Base-by-base conservation (phyloP, 2,113 vertebrate species). In the Myiozetetes cayanensis region DNA sequence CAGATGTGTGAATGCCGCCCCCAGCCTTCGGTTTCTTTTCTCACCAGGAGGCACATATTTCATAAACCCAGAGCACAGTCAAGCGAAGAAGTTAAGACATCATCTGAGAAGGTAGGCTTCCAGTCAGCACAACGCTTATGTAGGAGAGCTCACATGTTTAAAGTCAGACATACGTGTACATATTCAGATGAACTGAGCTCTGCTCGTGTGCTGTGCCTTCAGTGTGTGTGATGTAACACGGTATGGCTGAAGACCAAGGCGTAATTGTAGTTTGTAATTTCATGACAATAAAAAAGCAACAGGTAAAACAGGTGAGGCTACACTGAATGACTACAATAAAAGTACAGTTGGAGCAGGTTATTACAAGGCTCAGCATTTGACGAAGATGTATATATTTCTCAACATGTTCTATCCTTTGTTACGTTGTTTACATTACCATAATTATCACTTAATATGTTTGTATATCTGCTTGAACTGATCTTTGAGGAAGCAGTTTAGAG, bases 241-340 rank as follows among this genome's bases (percentile, higher is more conserved):
- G 68, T 1, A 66, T 4, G 58, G 78, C 76, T 75, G 81, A 89
- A 73, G 50, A 90, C 58, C 11, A 31, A 75, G 56, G 76, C 35
- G 25, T 70, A 89, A 85, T 53, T 85, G 47, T 17, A 96, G 73
- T 85, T 89, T 73, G 82, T 53, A 27, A 10, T 61, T 87, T 80
- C 44, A 74, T 44, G 78, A 56, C 81, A 79, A 71, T 47, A 73
- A 87, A 91, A 92, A 87, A 31, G 63, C 63, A 95, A 77, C 86
- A 94, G 87, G 91, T 86, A 89, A 76, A 96, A 85, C 80, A 85
- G 75, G 86, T 87, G 89, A 94, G 87, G 66, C 88, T 73, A 50
- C 85, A 49, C 24, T 82, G 62, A 63, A 73, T 68, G 41, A 81
- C 73, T 96, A 80, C 81, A 94, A 67, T 78, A 59, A 63, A 80